Conservation (phyloP, 1,140 invertebrate genomes). For the Hyles euphorbiae region DNA sequence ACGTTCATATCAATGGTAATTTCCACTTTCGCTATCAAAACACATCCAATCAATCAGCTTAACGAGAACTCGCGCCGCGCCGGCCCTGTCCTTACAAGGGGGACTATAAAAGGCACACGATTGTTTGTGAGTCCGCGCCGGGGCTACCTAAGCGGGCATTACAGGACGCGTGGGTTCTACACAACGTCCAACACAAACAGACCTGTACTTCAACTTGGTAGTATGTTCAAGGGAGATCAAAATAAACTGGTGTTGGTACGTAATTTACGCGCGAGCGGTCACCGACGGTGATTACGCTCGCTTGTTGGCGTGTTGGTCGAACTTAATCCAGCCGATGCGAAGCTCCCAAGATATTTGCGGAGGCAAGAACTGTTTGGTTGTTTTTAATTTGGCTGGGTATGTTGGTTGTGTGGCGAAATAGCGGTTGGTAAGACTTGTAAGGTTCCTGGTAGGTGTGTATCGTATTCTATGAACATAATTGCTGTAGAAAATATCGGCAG, state of each 20-base stretch:
- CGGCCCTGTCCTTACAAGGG: slow-evolving; percentile 29
- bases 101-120: slow-evolving; percentile 39
- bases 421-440: neutral
- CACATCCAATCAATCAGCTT: slow-evolving; percentile 50
- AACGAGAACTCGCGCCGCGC: slow-evolving; percentile 18
- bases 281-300: slow-evolving; percentile 62
- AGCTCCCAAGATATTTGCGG: slow-evolving; percentile 9
- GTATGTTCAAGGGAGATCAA: slow-evolving; percentile 16
- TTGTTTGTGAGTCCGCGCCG: slow-evolving; percentile 51
- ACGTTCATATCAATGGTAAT: too few relatives aligned
- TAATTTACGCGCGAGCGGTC: slow-evolving; percentile 69
- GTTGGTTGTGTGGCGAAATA: neutral
- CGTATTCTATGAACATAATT: neutral
- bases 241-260: slow-evolving; percentile 32
- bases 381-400: slow-evolving; percentile 4
- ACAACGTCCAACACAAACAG: slow-evolving; percentile 32
- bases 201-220: slow-evolving; percentile 16
- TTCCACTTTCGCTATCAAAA: slow-evolving; percentile 1
- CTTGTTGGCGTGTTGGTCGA: slow-evolving; percentile 47
- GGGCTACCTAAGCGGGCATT: slow-evolving; percentile 57
- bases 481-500: too few relatives aligned
- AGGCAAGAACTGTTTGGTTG: neutral
- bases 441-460: neutral
- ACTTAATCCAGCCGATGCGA: slow-evolving; percentile 47
- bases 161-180: slow-evolving; percentile 45